Conservation (phyloP, 35 echinoderm and acorn worm species). For the Apostichopus parvimensis region DNA sequence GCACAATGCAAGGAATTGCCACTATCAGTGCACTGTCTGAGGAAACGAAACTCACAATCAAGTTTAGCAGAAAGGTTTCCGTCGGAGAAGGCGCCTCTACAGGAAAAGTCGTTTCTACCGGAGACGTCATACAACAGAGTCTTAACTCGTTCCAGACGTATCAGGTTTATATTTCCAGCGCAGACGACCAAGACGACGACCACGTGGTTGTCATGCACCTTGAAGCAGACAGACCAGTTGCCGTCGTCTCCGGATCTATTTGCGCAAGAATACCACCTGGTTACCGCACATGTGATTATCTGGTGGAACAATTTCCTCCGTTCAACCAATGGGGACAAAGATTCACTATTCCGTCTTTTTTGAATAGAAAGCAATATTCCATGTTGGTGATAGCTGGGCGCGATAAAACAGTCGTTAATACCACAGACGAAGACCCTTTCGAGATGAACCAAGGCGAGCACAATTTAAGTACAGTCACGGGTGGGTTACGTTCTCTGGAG, state of each 20-base stretch:
- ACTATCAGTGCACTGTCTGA: conserved; percentile 28
- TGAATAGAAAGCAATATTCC: background rate
- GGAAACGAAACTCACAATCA: background rate
- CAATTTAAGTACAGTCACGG: background rate
- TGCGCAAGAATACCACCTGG: conserved; percentile 2
- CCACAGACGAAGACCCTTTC: background rate
- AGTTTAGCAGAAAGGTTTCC: background rate
- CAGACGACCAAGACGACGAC: background rate
- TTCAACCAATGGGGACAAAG: conserved; percentile 31
- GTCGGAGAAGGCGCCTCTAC: background rate
- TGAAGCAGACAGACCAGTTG: background rate
- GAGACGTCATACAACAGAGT: background rate
- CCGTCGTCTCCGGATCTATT: conserved; percentile 44
- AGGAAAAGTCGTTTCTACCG: background rate
- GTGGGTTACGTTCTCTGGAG: background rate
- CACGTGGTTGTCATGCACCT: background rate
- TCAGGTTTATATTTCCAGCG: background rate
- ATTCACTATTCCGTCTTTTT: conserved; percentile 4
- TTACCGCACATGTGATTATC: conserved; percentile 14
- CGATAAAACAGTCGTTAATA: background rate
- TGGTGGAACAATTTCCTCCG: conserved; percentile 44
- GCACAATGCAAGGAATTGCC: background rate
- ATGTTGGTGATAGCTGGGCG: conserved; percentile 23
- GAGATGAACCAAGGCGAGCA: background rate
- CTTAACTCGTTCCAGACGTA: conserved; percentile 8